These are phyloP conservation scores for Incurvaria masculella DNA, from an alignment of 2,888 invertebrate species.

Conservation along the genomic window DNA sequence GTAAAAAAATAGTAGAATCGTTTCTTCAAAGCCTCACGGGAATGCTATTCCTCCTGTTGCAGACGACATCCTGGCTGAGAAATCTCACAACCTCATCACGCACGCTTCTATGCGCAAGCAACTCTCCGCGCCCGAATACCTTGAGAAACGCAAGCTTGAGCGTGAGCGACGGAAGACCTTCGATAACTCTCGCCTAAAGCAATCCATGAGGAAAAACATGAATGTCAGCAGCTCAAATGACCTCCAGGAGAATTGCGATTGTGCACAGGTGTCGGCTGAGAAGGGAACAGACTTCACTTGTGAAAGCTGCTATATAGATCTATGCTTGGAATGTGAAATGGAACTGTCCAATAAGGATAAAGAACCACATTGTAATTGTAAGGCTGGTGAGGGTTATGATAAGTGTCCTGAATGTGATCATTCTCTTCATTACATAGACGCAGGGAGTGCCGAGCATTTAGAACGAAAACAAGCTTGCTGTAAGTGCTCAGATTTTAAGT, in stretches of 20 bases:
- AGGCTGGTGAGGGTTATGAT: slow-evolving; percentile 26
- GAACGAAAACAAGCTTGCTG: slow-evolving; percentile 35
- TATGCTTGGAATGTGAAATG: slow-evolving; percentile 44
- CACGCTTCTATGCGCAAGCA: slow-evolving; percentile 67
- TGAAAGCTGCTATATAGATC: slow-evolving; percentile 42
- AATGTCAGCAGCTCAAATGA: slow-evolving; percentile 27
- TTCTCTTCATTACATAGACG: slow-evolving; percentile 41
- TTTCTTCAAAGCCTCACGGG: too few relatives aligned
- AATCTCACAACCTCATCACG: slow-evolving; percentile 50
- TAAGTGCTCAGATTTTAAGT: slow-evolving; percentile 46
- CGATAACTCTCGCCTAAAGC: slow-evolving; percentile 60
- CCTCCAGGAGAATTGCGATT: slow-evolving; percentile 34
- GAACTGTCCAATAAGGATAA: slow-evolving; percentile 31
- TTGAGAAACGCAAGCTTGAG: slow-evolving; percentile 79
- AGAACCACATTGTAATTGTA: slow-evolving; percentile 33
- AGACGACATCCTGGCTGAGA: slow-evolving; percentile 64
- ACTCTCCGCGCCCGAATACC: slow-evolving; percentile 84
- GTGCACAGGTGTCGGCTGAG: slow-evolving; percentile 36
- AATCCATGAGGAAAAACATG: slow-evolving; percentile 48
- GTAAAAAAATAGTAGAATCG: too few relatives aligned
- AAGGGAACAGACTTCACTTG: slow-evolving; percentile 47
- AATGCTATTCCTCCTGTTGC: slow-evolving; percentile 24
- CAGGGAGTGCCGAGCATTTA: slow-evolving; percentile 38
- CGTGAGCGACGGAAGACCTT: slow-evolving; percentile 63
- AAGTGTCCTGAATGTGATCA: slow-evolving; percentile 46